phyloP scores from a whole-genome alignment of 2,888 invertebrate species.

The Polymixis flavicincta region DNA sequence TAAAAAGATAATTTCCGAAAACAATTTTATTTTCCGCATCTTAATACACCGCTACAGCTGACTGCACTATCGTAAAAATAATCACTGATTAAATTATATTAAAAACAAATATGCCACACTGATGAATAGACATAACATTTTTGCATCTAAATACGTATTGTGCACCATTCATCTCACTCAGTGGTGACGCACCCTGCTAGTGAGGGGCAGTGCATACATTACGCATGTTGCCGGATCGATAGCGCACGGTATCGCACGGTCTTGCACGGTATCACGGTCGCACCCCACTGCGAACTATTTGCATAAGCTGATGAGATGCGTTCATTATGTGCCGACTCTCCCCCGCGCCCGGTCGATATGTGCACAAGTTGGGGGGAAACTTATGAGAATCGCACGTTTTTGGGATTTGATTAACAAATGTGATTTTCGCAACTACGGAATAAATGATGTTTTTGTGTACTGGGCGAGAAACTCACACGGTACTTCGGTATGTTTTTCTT shows the following conservation, averaged over 20 bases:
- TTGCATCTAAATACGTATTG: constrained; percentile 14
- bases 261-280: constrained; percentile 17
- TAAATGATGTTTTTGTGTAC: not conserved
- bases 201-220: constrained; percentile 58
- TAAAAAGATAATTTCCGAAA: not conserved
- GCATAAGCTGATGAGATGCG: constrained; percentile 81
- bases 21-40: not conserved
- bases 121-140: not conserved
- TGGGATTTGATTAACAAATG: constrained; percentile 39
- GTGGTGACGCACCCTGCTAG: constrained; percentile 20
- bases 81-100: not conserved
- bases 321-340: constrained; percentile 67
- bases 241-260: constrained; percentile 43
- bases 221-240: constrained; percentile 64
- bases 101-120: not conserved
- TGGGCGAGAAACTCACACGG: not conserved
- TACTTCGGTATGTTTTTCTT: not conserved
- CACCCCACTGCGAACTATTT: constrained; percentile 68
- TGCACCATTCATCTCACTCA: constrained; percentile 16
- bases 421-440: constrained; percentile 15
- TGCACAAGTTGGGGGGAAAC: constrained; percentile 39
- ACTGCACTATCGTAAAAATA: not conserved
- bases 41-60: not conserved
- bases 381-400: constrained; percentile 35
- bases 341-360: constrained; percentile 45